Evolutionary conservation across 1,140 invertebrate genomes (phyloP), one percentile per base, ranked within the genome.

Genomic region (Solen grandis): DNA sequence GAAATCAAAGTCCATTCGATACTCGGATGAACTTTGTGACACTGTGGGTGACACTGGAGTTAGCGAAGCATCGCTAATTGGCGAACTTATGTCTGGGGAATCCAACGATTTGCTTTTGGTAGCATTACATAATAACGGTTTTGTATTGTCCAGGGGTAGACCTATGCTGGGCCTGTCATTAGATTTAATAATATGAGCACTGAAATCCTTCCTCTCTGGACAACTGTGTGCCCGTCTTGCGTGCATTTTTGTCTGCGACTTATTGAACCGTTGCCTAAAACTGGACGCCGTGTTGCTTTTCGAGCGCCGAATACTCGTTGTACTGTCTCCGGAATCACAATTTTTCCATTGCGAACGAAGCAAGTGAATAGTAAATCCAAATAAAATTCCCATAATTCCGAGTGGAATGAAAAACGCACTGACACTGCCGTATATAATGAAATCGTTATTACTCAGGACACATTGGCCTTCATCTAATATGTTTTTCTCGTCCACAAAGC

Each of bases 361-460:
- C 69, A 89, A 84, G 35, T 95, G 93, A 1, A 98, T 96, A 0
- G 97, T 99, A 65, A 98, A 93, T 1, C 96, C 95, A 88, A 99
- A 99, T 16, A 97, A 98, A 41, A 97, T 92, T 85, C 98, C 92
- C 97, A 99, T 99, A 65, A 99, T 97, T n/a, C 95, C 94, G 41
- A 99, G 93, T 1, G 98, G 98, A 74, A 99, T 97, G 93, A 98
- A 98, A 92, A 99, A 99, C 81, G 97, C 97, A 83, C 98, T 86
- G 86, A 98, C 96, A 57, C 97, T 98, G 16, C 97, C 97, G 85
- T 98, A 97, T 70, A 97, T 94, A 90, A 97, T 97, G 93, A 97
- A 98, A 5, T 84, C 69, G 14, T 85, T 65, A 74, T 90, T 90
- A 36, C 41, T 81, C n/a, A 90, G 70, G 10, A 96, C 96, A 91